Evolutionary conservation across 2,797 vertebrate genomes (phyloP).

Genomic region (Silurus aristotelis): DNA sequence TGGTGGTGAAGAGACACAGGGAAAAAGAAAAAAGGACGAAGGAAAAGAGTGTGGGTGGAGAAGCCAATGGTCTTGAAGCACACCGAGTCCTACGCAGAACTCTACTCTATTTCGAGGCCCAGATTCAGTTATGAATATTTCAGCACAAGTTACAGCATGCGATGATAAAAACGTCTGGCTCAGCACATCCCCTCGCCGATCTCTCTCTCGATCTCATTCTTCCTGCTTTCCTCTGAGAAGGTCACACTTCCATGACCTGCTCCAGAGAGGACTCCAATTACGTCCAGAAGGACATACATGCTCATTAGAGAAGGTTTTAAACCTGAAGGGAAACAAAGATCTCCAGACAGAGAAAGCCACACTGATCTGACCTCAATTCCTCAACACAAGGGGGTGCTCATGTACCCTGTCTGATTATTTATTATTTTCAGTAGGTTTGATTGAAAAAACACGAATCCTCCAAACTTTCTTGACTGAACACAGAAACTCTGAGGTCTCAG

Average conservation of each 20-base stretch:
- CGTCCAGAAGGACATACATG: background rate
- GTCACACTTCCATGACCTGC: slow-evolving; percentile 22
- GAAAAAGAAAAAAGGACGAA: background rate
- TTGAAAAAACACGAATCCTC: background rate
- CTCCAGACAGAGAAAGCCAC: background rate
- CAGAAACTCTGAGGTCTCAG: background rate
- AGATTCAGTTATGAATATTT: slow-evolving; percentile 52
- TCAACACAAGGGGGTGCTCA: background rate
- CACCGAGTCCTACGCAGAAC: slow-evolving; percentile 18
- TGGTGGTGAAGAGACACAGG: slow-evolving; percentile 10
- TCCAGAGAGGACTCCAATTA: slow-evolving; percentile 32
- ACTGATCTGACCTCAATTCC: slow-evolving; percentile 31
- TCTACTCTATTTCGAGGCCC: slow-evolving; percentile 45
- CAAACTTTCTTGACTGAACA: background rate
- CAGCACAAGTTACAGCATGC: slow-evolving; percentile 32
- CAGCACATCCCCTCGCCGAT: slow-evolving; percentile 27
- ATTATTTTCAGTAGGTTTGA: background rate
- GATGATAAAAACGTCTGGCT: slow-evolving; percentile 16
- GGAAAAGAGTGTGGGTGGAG: background rate
- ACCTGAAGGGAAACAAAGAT: slow-evolving; percentile 1
- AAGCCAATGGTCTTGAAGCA: slow-evolving; percentile 37
- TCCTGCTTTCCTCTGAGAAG: background rate
- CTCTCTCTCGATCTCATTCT: slow-evolving; percentile 4
- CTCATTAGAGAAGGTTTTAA: slow-evolving; percentile 22
- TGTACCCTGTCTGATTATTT: background rate